Evolutionary conservation across 2,113 vertebrate genomes (phyloP).

Genomic region (Brienomyrus brachyistius): DNA sequence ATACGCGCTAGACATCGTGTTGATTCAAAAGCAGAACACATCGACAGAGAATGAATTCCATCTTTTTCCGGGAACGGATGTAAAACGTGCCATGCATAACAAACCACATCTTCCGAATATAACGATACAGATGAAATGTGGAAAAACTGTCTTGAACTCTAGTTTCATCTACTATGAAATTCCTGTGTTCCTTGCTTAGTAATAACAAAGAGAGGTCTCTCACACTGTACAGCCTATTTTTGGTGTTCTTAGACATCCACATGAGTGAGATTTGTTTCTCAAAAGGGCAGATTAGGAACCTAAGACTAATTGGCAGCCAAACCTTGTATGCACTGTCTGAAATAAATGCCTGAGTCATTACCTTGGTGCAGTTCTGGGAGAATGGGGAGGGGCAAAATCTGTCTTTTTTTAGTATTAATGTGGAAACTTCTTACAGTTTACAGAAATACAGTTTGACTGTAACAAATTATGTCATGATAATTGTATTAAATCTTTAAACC

Average conservation of each 20-base stretch:
- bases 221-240: background rate
- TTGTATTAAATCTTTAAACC: background rate
- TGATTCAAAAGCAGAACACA: background rate
- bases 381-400: background rate
- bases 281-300: background rate
- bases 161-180: background rate
- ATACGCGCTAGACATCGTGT: background rate
- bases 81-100: background rate
- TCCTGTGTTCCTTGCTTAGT: background rate
- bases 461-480: background rate
- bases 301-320: constrained; percentile 1
- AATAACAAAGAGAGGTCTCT: background rate
- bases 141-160: background rate
- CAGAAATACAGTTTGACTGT: background rate
- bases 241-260: background rate
- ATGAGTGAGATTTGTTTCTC: background rate
- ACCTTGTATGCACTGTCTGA: background rate
- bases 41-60: background rate
- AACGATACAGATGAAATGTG: background rate
- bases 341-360: background rate
- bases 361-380: background rate
- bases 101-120: background rate
- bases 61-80: background rate
- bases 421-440: background rate
- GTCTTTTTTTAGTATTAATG: background rate